These are phyloP conservation scores for Pedionomus torquatus DNA, from an alignment of 2,113 vertebrate species.

Conservation along the genomic window DNA sequence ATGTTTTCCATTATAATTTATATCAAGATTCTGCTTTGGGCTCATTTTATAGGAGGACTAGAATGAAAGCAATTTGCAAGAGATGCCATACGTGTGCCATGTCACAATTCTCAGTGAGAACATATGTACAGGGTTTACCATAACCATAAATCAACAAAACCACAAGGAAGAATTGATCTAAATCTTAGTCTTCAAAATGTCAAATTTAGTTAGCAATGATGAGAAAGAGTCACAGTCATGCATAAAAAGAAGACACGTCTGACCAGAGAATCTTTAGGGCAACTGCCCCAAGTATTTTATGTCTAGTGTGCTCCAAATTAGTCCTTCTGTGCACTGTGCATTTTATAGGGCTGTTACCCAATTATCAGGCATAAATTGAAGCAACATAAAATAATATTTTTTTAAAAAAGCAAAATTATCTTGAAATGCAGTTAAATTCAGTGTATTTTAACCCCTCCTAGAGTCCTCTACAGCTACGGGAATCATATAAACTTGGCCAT, in stretches of 20 bases:
- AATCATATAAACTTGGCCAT: background rate
- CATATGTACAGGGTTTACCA: constrained; percentile 13
- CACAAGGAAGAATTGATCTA: constrained; percentile 27
- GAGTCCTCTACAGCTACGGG: background rate
- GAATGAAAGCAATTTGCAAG: constrained; percentile 16
- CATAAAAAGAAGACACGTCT: background rate
- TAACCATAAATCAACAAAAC: constrained; percentile 13
- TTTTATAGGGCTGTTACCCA: background rate
- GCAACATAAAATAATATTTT: background rate
- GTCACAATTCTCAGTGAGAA: constrained; percentile 32
- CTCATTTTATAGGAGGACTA: background rate
- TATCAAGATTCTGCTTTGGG: constrained; percentile 12
- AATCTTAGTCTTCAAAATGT: constrained; percentile 30
- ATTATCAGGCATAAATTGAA: background rate
- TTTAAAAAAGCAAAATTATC: background rate
- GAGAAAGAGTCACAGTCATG: background rate
- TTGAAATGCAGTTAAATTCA: background rate
- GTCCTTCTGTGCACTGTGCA: background rate
- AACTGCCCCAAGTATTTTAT: background rate
- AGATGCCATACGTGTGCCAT: constrained; percentile 5
- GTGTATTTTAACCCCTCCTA: background rate
- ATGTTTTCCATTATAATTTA: background rate
- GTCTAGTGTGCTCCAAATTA: background rate
- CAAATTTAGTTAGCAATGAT: background rate
- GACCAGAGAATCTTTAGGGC: constrained; percentile 6